Conservation (phyloP, 2,888 invertebrate species). For the Epinotia nisella region DNA sequence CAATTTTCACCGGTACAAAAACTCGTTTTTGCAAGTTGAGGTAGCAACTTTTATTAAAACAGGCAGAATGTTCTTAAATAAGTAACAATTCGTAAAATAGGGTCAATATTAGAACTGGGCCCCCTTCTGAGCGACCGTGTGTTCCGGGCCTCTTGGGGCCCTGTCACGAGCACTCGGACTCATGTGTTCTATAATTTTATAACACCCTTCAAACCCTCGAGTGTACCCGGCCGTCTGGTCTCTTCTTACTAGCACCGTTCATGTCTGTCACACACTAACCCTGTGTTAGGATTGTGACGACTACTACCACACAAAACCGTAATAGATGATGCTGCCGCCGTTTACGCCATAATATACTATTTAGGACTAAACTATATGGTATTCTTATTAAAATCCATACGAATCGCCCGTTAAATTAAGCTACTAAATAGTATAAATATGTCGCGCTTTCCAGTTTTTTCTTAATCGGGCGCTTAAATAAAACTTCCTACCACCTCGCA, state of each 20-base stretch:
- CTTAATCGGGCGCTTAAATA: not conserved
- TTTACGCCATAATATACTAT: too few species aligned
- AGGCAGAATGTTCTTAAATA: not conserved
- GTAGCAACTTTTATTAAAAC: too few species aligned
- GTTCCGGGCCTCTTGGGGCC: slow-evolving; percentile 57
- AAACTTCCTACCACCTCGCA: not conserved
- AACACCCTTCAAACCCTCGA: slow-evolving; percentile 61
- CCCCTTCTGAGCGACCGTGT: not conserved
- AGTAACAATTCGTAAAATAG: slow-evolving; percentile 6
- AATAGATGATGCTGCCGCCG: too few species aligned
- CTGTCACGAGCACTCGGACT: slow-evolving; percentile 63
- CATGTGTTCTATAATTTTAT: slow-evolving; percentile 74
- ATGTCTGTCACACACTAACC: not conserved
- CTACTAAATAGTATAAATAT: too few species aligned
- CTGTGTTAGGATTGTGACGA: not conserved
- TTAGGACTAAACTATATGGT: too few species aligned
- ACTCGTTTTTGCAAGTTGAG: too few species aligned
- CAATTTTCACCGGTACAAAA: too few species aligned
- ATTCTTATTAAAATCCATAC: too few species aligned
- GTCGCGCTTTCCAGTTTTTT: not conserved
- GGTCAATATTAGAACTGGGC: not conserved
- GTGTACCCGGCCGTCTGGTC: slow-evolving; percentile 41
- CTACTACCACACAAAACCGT: too few species aligned
- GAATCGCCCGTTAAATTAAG: too few species aligned
- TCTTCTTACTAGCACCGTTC: not conserved